A percentile compares a stretch with the other conserved stretches of the same genome.
phyloP scores from a whole-genome alignment of 2,888 invertebrate genomes.

The Drosophila picticornis region DNA sequence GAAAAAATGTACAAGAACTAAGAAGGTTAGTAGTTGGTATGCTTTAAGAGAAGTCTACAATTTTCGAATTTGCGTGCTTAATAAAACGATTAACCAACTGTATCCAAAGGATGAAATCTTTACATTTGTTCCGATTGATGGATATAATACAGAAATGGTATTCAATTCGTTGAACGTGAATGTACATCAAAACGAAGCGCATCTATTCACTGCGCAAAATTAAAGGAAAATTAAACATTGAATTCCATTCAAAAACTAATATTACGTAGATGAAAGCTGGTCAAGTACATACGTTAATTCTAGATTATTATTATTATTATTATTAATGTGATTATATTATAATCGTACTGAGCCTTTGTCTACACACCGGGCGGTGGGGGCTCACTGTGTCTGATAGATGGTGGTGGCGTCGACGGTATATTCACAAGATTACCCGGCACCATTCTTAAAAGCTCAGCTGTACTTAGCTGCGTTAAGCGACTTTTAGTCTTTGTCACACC shows the following conservation, averaged over 20 bases:
- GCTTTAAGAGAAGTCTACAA: slow-evolving; percentile 31
- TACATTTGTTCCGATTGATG: slow-evolving; percentile 48
- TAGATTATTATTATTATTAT: slow-evolving; percentile 21
- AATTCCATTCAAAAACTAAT: slow-evolving; percentile 61
- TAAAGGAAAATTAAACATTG: slow-evolving; percentile 41
- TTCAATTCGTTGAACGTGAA: slow-evolving; percentile 57
- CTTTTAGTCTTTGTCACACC: slow-evolving; percentile 64
- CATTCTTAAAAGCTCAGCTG: slow-evolving; percentile 86
- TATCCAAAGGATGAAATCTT: slow-evolving; percentile 34
- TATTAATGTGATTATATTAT: slow-evolving; percentile 24
- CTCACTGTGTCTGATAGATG: slow-evolving; percentile 53
- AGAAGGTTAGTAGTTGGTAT: slow-evolving; percentile 51
- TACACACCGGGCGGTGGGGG: slow-evolving; percentile 81
- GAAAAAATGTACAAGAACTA: slow-evolving; percentile 64
- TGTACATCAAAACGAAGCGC: slow-evolving; percentile 56
- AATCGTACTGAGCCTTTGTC: slow-evolving; percentile 37
- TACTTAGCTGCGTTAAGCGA: slow-evolving; percentile 85
- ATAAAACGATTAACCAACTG: slow-evolving; percentile 45
- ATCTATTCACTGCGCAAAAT: slow-evolving; percentile 26
- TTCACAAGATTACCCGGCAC: slow-evolving; percentile 84
- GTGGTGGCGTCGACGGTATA: slow-evolving; percentile 24
- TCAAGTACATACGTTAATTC: slow-evolving; percentile 44
- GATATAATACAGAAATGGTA: slow-evolving; percentile 72
- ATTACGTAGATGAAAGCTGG: slow-evolving; percentile 50
- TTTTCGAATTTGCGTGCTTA: slow-evolving; percentile 40